phyloP scores from a whole-genome alignment of 2,797 vertebrate species.

The Apodemus agrarius region DNA sequence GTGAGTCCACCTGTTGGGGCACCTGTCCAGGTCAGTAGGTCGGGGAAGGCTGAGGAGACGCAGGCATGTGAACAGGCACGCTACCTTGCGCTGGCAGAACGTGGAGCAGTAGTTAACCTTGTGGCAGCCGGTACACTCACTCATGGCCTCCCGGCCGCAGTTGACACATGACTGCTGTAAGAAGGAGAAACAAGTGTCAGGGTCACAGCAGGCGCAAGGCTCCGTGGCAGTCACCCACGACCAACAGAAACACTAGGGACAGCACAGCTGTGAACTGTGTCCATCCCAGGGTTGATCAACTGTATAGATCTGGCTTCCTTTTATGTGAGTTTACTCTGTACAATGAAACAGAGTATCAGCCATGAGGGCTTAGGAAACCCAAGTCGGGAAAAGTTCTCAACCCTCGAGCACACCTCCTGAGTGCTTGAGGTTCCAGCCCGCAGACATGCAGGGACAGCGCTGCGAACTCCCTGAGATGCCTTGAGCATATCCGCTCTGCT shows the following conservation, averaged over 20 bases:
- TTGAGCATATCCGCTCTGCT: neutral
- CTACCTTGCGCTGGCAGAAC: conserved; percentile 98
- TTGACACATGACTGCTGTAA: conserved; percentile 96
- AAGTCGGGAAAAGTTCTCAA: neutral
- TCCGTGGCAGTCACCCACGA: neutral
- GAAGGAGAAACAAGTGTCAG: conserved; percentile 15
- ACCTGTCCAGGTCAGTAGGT: neutral
- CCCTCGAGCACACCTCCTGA: neutral
- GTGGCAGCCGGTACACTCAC: conserved; percentile 96
- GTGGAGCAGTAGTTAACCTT: conserved; percentile 99
- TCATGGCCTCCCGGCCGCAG: conserved; percentile 96
- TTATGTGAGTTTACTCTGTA: neutral
- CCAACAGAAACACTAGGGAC: neutral
- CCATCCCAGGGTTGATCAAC: neutral
- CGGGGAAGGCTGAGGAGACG: neutral
- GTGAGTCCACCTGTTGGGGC: neutral
- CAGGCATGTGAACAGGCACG: neutral
- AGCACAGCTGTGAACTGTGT: neutral
- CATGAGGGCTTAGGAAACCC: fast-evolving
- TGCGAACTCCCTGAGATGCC: neutral
- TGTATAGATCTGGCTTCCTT: neutral
- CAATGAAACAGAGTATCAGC: neutral
- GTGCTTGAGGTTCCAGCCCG: neutral
- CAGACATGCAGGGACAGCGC: neutral
- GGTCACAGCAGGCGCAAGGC: fast-evolving